Percentiles rank a stretch among this genome's conserved stretches.
Evolutionary conservation across 1,140 invertebrate species (phyloP).

Genomic region (Copidosoma floridanum): DNA sequence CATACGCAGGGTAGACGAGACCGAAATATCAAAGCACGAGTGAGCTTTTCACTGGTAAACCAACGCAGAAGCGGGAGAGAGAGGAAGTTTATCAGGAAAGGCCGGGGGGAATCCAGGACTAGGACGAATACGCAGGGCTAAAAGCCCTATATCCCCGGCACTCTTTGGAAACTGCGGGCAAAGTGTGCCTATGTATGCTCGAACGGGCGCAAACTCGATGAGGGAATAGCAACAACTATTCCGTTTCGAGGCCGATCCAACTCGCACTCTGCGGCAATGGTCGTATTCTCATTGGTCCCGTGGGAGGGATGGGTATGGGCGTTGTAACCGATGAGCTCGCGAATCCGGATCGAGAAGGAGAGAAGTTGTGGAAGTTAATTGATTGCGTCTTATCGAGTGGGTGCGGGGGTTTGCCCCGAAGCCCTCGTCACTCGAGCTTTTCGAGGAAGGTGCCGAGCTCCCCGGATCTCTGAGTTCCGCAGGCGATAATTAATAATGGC

Average conservation of each 20-base stretch:
- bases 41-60: background rate
- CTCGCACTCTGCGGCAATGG: background rate
- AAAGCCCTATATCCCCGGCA: too few relatives aligned
- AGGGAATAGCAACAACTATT: too few relatives aligned
- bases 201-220: too few relatives aligned
- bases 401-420: background rate
- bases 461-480: constrained; percentile 1
- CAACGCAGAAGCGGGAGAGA: background rate
- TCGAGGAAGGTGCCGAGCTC: background rate
- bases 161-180: too few relatives aligned
- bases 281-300: too few relatives aligned
- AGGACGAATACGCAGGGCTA: too few relatives aligned
- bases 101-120: too few relatives aligned
- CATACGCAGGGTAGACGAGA: too few relatives aligned
- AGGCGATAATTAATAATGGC: constrained; percentile 13
- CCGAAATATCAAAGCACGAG: too few relatives aligned
- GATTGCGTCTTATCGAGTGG: constrained; percentile 6
- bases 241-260: too few relatives aligned
- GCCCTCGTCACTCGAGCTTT: background rate
- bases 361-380: constrained; percentile 8
- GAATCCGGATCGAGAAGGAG: constrained; percentile 2
- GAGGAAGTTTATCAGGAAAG: background rate
- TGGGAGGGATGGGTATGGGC: too few relatives aligned
- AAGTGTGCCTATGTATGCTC: too few relatives aligned
- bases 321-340: background rate